A percentile compares a stretch with the other conserved stretches of the same genome.
These are phyloP conservation scores for Lycia hirtaria DNA, from an alignment of 2,888 invertebrate species.

Conservation along the genomic window DNA sequence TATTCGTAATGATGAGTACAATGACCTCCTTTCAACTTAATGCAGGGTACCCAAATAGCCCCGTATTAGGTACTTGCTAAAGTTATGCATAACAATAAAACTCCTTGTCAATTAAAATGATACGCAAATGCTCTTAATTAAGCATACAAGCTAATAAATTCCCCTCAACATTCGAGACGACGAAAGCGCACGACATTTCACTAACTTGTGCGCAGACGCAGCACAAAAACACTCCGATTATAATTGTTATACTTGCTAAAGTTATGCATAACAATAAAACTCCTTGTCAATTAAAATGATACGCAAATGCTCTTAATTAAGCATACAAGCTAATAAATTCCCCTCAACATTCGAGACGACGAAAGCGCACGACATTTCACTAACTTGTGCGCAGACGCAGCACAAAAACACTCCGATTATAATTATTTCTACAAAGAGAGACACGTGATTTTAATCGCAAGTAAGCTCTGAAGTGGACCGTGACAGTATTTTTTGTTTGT, in stretches of 20 bases:
- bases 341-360: conserved; percentile 37
- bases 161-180: conserved; percentile 36
- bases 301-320: background rate
- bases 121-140: background rate
- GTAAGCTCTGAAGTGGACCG: conserved; percentile 41
- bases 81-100: too few species aligned
- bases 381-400: conserved; percentile 48
- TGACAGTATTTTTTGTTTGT: conserved; percentile 34
- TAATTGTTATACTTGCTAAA: too few species aligned
- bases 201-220: conserved; percentile 49
- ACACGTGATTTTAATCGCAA: conserved; percentile 43
- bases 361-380: conserved; percentile 44
- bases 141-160: background rate
- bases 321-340: background rate
- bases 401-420: conserved; percentile 55
- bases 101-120: background rate
- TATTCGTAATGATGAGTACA: too few species aligned
- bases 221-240: conserved; percentile 54
- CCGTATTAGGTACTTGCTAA: too few species aligned
- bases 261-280: too few species aligned
- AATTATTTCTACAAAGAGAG: conserved; percentile 42
- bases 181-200: conserved; percentile 44
- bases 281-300: background rate
- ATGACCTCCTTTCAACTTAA: too few species aligned
- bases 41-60: too few species aligned